Conservation (phyloP, 2,888 invertebrate genomes). For the Athrips mouffetella region DNA sequence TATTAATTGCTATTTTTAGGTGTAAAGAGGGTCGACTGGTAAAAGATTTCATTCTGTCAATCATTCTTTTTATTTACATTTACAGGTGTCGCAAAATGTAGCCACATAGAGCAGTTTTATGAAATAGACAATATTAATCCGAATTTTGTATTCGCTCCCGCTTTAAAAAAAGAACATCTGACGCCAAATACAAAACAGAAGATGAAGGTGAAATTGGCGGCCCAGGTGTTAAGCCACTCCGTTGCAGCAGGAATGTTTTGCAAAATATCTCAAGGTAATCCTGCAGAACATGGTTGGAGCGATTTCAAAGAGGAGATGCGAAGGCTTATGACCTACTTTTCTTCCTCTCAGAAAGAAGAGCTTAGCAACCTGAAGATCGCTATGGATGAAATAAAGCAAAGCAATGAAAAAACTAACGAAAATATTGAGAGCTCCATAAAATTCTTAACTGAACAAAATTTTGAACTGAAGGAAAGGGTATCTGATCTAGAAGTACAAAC, state of each 20-base stretch:
- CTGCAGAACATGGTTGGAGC: background rate
- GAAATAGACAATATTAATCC: constrained; percentile 20
- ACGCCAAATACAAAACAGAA: constrained; percentile 25
- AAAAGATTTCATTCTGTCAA: no score
- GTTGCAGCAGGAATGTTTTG: constrained; percentile 24
- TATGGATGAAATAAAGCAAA: no score
- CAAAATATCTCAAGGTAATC: no score
- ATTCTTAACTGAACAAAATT: constrained; percentile 17
- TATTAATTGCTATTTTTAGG: no score
- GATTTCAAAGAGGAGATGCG: background rate
- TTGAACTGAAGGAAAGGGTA: constrained; percentile 21
- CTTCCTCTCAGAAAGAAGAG: background rate
- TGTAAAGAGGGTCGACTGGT: no score
- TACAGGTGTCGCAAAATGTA: constrained; percentile 11
- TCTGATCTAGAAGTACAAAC: constrained; percentile 7
- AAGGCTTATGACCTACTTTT: background rate
- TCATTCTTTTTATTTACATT: no score
- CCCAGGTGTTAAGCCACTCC: constrained; percentile 25
- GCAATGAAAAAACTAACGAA: constrained; percentile 16
- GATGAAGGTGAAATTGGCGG: constrained; percentile 22
- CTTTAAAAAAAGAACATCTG: constrained; percentile 24
- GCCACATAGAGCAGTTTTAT: constrained; percentile 2
- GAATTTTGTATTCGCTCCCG: constrained; percentile 31
- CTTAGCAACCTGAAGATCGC: no score
- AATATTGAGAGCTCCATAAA: constrained; percentile 23